Evolutionary conservation across 2,888 invertebrate species (phyloP), one percentile per base, ranked within the genome.

Genomic region (Erebia ligea): DNA sequence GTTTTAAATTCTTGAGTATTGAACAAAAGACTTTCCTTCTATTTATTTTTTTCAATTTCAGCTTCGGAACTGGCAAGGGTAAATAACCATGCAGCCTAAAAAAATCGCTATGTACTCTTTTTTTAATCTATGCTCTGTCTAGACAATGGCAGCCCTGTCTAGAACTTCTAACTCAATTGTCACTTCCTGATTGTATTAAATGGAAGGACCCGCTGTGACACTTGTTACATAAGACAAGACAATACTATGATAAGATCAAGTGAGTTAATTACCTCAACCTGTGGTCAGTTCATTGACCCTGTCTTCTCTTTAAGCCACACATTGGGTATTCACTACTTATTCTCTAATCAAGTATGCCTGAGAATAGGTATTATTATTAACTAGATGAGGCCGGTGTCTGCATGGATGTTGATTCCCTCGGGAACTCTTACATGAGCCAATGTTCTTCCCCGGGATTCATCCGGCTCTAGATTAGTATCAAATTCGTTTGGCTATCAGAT

Each of bases 181-280:
- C 88, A 76, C 84, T 90, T 92, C 91, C 92, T 91, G 80, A 87
- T 89, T 90, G 82, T 76, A 83, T 81, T 82, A 82, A 79, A 75
- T 77, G 73, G 72, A 75, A 73, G 73, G 72, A 73, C 70, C 69
- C 68, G 72, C 73, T 40, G 66, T 65, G 72, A 68, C 73, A 50
- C 67, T 48, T 56, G 76, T 76, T 76, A 79, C 76, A 67, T 75
- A 73, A 73, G 80, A 77, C 77, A 78, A 70, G 77, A 79, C 77
- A 76, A 75, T 77, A 75, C 77, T 72, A 75, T 75, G 76, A 76
- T 76, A 69, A 67, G 73, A 74, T 68, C 61, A 73, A 76, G 67
- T 73, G 67, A 71, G 69, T 73, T 77, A 76, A 74, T 77, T 75
- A 73, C 65, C 68, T 67, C 61, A 69, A 68, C 70, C 66, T 75